Evolutionary conservation across 2,888 invertebrate species (phyloP), one percentile per base, ranked within the genome.

Genomic region (Pseudeuparius sepicola): DNA sequence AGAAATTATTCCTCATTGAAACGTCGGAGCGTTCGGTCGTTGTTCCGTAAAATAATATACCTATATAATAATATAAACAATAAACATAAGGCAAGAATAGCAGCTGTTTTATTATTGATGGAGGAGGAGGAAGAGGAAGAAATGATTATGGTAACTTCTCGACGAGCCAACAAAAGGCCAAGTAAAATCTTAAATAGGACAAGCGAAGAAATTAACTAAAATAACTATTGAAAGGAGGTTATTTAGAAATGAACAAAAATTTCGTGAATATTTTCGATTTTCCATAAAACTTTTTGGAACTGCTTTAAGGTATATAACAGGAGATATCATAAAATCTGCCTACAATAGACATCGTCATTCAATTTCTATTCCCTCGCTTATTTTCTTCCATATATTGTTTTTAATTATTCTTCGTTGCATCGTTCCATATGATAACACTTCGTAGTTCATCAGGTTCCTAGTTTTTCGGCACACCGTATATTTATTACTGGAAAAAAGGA

Each of bases 271-370:
- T 20, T 20, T n/a, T n/a, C n/a, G n/a, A n/a, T n/a, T n/a, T n/a
- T n/a, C n/a, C n/a, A n/a, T n/a, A n/a, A n/a, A n/a, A n/a, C n/a
- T n/a, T n/a, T n/a, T n/a, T n/a, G n/a, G n/a, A n/a, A n/a, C n/a
- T n/a, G n/a, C n/a, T n/a, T 24, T 24, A 24, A 24, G 12, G 10
- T 12, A 24, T 24, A 24, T 9, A 9, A 31, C n/a, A n/a, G n/a
- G n/a, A n/a, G n/a, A n/a, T n/a, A n/a, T n/a, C n/a, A n/a, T n/a
- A n/a, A n/a, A n/a, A n/a, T n/a, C n/a, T n/a, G n/a, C n/a, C n/a
- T n/a, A n/a, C n/a, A n/a, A n/a, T n/a, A n/a, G n/a, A n/a, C n/a
- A n/a, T n/a, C n/a, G n/a, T n/a, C n/a, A n/a, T n/a, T n/a, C n/a
- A n/a, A n/a, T n/a, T n/a, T n/a, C n/a, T n/a, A n/a, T n/a, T n/a